Base-by-base conservation (phyloP, 2,888 invertebrate species). In the Hemithea aestivaria region DNA sequence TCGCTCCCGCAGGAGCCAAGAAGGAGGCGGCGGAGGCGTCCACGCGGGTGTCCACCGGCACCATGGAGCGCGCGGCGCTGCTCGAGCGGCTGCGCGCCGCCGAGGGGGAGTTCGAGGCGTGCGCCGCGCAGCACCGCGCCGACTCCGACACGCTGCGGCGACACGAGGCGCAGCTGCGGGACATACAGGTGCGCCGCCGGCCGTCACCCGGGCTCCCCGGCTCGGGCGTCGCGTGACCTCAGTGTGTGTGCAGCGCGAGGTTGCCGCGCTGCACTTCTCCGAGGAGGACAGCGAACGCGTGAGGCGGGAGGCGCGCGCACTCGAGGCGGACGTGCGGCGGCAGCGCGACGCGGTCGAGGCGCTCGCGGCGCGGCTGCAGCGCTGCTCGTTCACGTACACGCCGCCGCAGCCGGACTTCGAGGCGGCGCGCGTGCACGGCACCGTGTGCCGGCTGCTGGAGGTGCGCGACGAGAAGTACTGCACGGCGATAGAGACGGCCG, bases 401-500 rank as follows among this genome's bases (percentile, higher is more conserved):
- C 93, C 95, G 73, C 97, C 97, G 0, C 91, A 92, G 47, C 89
- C 89, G 0, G 90, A 91, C 74, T 96, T 95, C 64, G 90, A 94
- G 61, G 76, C 84, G 1, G 6, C 22, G 2, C 31, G 68, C 1
- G n/a, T n/a, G n/a, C n/a, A n/a, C n/a, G 98, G 98, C 8, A 89
- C 94, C 12, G 91, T 96, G 0, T 95, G 95, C 52, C 91, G 93
- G 49, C 81, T 97, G 48, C 89, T 99, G 35, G 88, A 89, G 22
- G 90, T 97, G 0, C 89, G 87, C 36, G 93, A 97, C 67, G 87
- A 89, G 1, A 75, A 73, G 11, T 89, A 91, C 64, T 92, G 92
- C 34, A 90, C 92, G 27, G 98, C 98, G 1, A 73, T 98, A 36
- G 96, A 97, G 72, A 92, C 93, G 9, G 93, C 93, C 6, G 96